These are phyloP conservation scores for Megalopta genalis DNA, from an alignment of 1,140 invertebrate species.

Conservation along the genomic window DNA sequence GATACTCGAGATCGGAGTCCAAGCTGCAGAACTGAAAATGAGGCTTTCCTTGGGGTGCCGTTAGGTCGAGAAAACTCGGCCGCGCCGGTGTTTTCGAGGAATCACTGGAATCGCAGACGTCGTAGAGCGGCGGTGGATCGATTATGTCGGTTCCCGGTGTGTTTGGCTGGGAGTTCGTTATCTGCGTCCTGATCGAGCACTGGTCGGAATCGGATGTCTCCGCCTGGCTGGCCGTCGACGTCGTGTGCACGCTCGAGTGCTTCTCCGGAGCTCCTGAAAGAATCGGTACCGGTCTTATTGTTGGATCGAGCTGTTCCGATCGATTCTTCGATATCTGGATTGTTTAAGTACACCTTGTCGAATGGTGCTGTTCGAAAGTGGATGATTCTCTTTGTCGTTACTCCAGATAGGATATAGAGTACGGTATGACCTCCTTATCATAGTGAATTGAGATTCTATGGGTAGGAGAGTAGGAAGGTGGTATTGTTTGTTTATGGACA, in stretches of 20 bases:
- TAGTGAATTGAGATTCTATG: too few species aligned
- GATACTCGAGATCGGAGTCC: conserved; percentile 70
- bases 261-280: conserved; percentile 41
- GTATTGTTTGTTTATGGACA: too few species aligned
- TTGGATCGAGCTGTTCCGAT: too few species aligned
- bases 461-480: too few species aligned
- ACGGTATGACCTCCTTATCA: too few species aligned
- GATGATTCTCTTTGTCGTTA: too few species aligned
- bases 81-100: conserved; percentile 68
- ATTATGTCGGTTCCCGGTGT: conserved; percentile 73
- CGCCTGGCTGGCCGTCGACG: conserved; percentile 64
- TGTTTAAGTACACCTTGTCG: too few species aligned
- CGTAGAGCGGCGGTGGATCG: conserved; percentile 72
- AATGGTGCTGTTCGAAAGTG: too few species aligned
- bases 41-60: conserved; percentile 78
- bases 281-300: background rate
- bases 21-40: conserved; percentile 79
- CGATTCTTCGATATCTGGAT: too few species aligned
- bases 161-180: conserved; percentile 71
- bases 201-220: conserved; percentile 75
- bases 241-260: conserved; percentile 40
- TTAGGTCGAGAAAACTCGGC: conserved; percentile 80
- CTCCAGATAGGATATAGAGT: too few species aligned
- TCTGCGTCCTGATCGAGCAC: conserved; percentile 75
- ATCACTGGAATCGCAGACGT: conserved; percentile 66